Conservation (phyloP, 2,113 vertebrate species). For the Bubo blakistoni region DNA sequence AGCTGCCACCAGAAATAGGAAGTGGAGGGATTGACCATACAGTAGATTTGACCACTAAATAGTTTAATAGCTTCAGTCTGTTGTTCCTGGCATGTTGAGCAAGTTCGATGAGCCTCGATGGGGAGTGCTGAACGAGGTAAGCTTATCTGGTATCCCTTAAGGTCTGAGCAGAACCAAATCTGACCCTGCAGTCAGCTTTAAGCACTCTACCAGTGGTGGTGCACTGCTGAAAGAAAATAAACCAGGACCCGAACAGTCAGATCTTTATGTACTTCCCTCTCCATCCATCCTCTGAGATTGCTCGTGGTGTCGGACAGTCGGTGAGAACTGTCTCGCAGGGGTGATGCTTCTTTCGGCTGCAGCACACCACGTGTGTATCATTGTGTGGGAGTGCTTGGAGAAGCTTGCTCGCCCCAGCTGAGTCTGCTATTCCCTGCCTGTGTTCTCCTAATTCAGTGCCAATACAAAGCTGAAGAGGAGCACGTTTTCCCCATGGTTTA, state of each 20-base stretch:
- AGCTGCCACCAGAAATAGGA: background rate
- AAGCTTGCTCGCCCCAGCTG: background rate
- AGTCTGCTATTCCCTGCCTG: background rate
- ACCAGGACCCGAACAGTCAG: background rate
- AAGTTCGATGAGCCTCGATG: fast-evolving
- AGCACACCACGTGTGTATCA: background rate
- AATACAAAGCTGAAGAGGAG: background rate
- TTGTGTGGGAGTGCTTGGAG: background rate
- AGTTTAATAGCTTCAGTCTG: background rate
- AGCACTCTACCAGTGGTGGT: background rate
- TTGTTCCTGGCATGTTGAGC: background rate
- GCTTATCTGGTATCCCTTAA: background rate
- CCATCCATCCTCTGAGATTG: background rate
- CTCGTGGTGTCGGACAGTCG: fast-evolving
- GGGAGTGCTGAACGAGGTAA: background rate
- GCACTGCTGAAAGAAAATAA: background rate
- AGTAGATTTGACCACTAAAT: background rate
- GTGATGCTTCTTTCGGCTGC: background rate
- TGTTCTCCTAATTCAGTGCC: background rate
- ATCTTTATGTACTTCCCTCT: background rate
- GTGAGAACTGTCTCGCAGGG: background rate
- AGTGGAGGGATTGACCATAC: background rate
- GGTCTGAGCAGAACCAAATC: background rate
- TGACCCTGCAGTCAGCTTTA: background rate
- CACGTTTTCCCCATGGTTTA: background rate